Base-by-base conservation (phyloP, 2,797 vertebrate species). In the Acipenser ruthenus region DNA sequence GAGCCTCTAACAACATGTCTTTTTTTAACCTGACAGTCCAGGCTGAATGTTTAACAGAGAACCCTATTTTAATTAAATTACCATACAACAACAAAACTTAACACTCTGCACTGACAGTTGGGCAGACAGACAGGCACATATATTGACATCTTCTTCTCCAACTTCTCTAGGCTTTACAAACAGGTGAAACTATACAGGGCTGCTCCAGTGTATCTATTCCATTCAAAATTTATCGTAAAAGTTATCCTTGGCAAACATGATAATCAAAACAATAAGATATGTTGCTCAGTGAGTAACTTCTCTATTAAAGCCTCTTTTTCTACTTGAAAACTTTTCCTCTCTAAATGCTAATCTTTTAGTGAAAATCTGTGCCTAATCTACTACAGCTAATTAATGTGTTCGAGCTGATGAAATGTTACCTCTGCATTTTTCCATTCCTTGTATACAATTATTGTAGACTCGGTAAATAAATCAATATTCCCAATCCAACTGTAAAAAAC, bases 391-490 rank as follows among this genome's bases (percentile, higher is more conserved):
- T 91, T 90, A 91, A 88, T 88, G 87, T 88, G 85, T 87, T 79
- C 80, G 81, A 87, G 84, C 83, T 87, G 88, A 90, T 90, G 89
- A 88, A 89, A 89, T 88, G 89, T 87, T 88, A 85, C 87, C 84
- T 87, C 83, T 70, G 73, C 83, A 75, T 84, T 85, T 85, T 88
- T 83, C 53, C 77, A 80, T 83, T 88, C 76, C 86, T 89, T 89
- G 88, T 90, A 89, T 88, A 91, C 89, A 90, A 90, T 91, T 91
- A 91, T 92, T 90, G 88, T 88, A 91, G 88, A 88, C 84, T 85
- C 84, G 84, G 87, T 84, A 87, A 89, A 91, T 91, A 90, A 92
- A 92, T 91, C 90, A 91, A 90, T 92, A 91, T 90, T 90, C 89
- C 88, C 89, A 89, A 88, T 86, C 84, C 88, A 91, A 89, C 89